A percentile compares a stretch with the other conserved stretches of the same genome.
Conservation (phyloP, 2,113 vertebrate species). For the Okapia johnstoni region DNA sequence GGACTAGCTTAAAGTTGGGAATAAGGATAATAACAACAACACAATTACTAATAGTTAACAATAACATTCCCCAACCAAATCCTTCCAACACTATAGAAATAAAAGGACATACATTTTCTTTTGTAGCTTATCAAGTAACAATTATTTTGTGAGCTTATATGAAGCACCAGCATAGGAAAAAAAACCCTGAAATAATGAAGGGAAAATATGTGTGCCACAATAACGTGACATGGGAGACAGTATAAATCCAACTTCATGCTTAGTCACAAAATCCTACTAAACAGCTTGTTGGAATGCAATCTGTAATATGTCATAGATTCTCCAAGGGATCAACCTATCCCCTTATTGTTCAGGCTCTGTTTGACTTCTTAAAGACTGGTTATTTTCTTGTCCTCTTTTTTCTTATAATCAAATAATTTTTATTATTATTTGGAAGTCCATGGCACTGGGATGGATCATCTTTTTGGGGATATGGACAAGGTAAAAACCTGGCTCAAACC, state of each 20-base stretch:
- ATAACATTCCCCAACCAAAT: neutral
- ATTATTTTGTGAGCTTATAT: neutral
- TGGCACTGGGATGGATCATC: neutral
- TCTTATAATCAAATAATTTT: constrained; percentile 14
- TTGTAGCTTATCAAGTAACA: neutral
- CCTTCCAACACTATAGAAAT: neutral
- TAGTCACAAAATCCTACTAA: neutral
- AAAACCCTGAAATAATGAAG: neutral
- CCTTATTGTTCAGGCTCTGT: neutral
- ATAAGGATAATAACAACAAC: neutral
- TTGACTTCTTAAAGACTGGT: neutral
- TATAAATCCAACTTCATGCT: neutral
- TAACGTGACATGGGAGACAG: neutral
- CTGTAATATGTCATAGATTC: neutral
- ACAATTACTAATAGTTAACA: neutral
- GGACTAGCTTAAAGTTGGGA: neutral
- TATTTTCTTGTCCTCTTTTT: neutral
- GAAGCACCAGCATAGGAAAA: neutral
- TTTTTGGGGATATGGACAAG: neutral
- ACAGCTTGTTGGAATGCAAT: neutral
- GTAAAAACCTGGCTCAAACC: constrained; percentile 21
- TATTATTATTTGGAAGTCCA: constrained; percentile 10
- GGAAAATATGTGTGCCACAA: neutral
- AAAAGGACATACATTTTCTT: neutral
- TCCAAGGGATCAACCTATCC: neutral